phyloP scores from a whole-genome alignment of 2,797 vertebrate species.

The Neomorphus geoffroyi region DNA sequence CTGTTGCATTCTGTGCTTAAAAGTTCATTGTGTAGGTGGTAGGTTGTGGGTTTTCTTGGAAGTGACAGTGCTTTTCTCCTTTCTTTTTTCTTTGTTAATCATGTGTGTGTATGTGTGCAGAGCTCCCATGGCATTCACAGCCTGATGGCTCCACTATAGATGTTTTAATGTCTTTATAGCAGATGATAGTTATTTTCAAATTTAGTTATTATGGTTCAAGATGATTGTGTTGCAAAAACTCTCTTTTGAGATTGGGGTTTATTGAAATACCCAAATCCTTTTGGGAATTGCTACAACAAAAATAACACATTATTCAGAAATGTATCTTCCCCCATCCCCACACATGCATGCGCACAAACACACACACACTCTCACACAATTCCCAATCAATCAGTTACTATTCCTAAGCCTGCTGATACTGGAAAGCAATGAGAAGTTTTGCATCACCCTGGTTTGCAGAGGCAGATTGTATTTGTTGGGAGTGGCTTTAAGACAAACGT shows the following conservation, averaged over 20 bases:
- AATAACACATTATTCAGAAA: not conserved
- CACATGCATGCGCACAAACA: no score
- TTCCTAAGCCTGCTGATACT: not conserved
- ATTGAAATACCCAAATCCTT: not conserved
- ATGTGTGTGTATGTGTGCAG: not conserved
- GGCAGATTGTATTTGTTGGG: not conserved
- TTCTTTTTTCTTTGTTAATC: not conserved
- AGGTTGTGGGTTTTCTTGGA: slow-evolving; percentile 42
- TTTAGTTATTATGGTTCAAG: not conserved
- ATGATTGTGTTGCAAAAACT: not conserved
- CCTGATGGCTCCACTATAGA: not conserved
- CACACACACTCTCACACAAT: not conserved
- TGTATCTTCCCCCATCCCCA: not conserved
- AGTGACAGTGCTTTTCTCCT: not conserved
- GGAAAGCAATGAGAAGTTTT: not conserved
- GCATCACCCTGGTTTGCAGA: not conserved
- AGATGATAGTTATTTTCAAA: slow-evolving; percentile 3
- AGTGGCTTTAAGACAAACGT: not conserved
- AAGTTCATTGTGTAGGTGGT: slow-evolving; percentile 44
- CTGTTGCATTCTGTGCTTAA: slow-evolving; percentile 27
- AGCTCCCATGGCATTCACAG: not conserved
- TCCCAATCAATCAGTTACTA: not conserved
- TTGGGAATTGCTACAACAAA: not conserved
- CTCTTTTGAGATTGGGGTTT: not conserved
- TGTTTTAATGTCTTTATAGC: not conserved